These are phyloP conservation scores for Choreutis nemorana DNA, from an alignment of 2,888 invertebrate species.

Conservation along the genomic window DNA sequence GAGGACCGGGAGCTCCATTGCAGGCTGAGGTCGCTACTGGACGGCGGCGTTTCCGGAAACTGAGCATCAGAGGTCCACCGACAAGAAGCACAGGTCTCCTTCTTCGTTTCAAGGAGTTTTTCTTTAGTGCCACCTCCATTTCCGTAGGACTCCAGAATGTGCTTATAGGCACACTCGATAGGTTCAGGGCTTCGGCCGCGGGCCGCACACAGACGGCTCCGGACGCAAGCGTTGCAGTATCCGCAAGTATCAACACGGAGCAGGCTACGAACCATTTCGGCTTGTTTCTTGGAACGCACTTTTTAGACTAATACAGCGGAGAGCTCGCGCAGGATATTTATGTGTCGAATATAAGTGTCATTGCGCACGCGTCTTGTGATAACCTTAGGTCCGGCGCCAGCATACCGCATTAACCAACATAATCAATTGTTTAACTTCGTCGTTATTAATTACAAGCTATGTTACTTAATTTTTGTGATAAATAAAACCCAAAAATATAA, in stretches of 20 bases:
- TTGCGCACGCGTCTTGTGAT: constrained; percentile 58
- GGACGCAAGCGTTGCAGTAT: constrained; percentile 55
- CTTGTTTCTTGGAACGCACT: constrained; percentile 20
- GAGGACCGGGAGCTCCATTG: constrained; percentile 56
- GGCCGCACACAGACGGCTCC: constrained; percentile 41
- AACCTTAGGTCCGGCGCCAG: constrained; percentile 43
- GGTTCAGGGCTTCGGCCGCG: constrained; percentile 50
- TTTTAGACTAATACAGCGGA: constrained; percentile 27
- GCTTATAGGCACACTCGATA: constrained; percentile 57
- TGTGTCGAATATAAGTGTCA: constrained; percentile 27
- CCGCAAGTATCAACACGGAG: constrained; percentile 49
- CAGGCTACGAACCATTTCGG: constrained; percentile 42
- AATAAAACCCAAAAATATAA: no score
- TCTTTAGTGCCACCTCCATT: constrained; percentile 20
- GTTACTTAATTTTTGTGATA: no score
- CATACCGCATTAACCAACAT: background rate
- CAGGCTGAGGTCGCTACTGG: constrained; percentile 48
- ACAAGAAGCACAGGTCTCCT: constrained; percentile 45
- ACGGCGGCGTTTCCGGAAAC: constrained; percentile 54
- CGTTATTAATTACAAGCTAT: background rate
- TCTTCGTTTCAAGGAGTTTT: constrained; percentile 33
- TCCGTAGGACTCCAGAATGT: constrained; percentile 52
- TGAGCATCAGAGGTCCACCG: constrained; percentile 59
- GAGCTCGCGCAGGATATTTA: constrained; percentile 36
- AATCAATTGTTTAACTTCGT: background rate